Evolutionary conservation across 1,140 invertebrate species (phyloP).

Genomic region (Lordiphosa mommai): DNA sequence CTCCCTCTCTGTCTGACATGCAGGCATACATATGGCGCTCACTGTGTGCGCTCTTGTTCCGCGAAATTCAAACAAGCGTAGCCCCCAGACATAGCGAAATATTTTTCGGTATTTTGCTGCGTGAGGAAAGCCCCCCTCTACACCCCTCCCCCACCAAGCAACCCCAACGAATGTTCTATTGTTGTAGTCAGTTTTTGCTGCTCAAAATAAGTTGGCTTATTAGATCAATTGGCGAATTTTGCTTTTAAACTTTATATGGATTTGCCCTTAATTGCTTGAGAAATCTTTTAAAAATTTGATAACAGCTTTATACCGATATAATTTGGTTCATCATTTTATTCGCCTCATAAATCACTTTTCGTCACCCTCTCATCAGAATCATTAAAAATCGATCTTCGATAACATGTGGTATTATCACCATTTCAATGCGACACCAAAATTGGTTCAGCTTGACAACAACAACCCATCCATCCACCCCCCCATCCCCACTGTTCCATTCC

Average conservation of each 20-base stretch:
- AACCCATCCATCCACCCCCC: conserved; percentile 4
- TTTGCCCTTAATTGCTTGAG: neutral
- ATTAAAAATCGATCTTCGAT: conserved; percentile 48
- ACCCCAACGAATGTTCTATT: conserved; percentile 49
- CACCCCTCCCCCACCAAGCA: too few relatives aligned
- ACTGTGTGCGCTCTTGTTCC: conserved; percentile 36
- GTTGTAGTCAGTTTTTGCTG: conserved; percentile 28
- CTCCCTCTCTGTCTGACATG: conserved; percentile 5
- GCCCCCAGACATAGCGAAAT: conserved; percentile 20
- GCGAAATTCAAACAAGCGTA: conserved; percentile 17
- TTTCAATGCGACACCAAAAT: conserved; percentile 6
- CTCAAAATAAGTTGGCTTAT: conserved; percentile 42
- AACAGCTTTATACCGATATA: too few relatives aligned
- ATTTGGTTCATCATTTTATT: conserved; percentile 17
- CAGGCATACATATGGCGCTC: conserved; percentile 42
- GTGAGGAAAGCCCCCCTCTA: conserved; percentile 49
- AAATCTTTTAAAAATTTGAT: conserved; percentile 5
- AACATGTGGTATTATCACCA: conserved; percentile 11
- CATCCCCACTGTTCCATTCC: neutral
- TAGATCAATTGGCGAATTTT: conserved; percentile 71
- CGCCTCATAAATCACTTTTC: conserved; percentile 38
- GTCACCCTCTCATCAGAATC: conserved; percentile 19
- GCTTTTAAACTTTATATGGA: too few relatives aligned
- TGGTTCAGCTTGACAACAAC: conserved; percentile 14
- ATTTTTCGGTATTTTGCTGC: conserved; percentile 34